Evolutionary conservation across 1,140 invertebrate species (phyloP).

Genomic region (Orchestia grillus): DNA sequence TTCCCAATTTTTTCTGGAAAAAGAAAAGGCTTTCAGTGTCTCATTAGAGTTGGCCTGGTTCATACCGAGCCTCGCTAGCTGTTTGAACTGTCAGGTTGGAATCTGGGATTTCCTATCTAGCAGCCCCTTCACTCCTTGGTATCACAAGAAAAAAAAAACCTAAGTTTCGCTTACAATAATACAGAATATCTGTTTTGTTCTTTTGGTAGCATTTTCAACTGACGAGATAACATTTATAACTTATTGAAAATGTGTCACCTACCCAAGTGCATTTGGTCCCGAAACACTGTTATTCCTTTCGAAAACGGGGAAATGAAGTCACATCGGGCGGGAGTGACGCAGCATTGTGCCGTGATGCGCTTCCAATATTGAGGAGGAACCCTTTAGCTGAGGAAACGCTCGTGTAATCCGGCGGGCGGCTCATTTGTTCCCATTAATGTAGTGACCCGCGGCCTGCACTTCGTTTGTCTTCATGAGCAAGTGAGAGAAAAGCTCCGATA

Average conservation of each 20-base stretch:
- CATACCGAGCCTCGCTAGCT: too few species aligned
- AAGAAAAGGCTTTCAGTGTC: too few species aligned
- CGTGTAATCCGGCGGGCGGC: not conserved
- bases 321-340: not conserved
- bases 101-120: too few species aligned
- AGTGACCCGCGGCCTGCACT: not conserved
- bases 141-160: too few species aligned
- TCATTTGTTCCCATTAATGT: slow-evolving; percentile 40
- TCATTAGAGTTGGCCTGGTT: too few species aligned
- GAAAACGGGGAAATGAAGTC: not conserved
- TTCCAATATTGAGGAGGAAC: slow-evolving; percentile 1
- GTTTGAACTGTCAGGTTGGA: too few species aligned
- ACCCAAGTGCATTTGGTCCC: not conserved
- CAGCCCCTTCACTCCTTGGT: too few species aligned
- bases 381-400: slow-evolving; percentile 10
- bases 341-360: not conserved
- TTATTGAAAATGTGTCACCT: not conserved
- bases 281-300: not conserved
- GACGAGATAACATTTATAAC: too few species aligned
- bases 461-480: not conserved
- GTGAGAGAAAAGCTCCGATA: not conserved
- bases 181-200: not conserved
- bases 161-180: not conserved
- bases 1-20: not conserved
- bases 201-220: too few species aligned